These are phyloP conservation scores for Nyctalus aviator DNA, from an alignment of 2,797 vertebrate species.

Conservation along the genomic window DNA sequence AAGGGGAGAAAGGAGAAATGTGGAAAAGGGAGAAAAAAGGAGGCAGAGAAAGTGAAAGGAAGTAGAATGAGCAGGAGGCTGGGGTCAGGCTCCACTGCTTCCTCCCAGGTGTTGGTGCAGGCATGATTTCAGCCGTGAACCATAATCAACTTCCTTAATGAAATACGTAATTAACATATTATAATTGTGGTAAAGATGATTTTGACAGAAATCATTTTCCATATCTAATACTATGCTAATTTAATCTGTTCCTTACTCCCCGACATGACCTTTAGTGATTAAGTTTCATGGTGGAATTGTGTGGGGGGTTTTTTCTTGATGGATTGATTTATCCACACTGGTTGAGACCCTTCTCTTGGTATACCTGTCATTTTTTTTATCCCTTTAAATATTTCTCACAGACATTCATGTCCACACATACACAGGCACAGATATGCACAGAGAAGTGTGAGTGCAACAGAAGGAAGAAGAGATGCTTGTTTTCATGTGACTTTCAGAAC, in stretches of 20 bases:
- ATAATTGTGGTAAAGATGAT: constrained; percentile 99
- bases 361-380: constrained; percentile 87
- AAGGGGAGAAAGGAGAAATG: rapidly evolving
- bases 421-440: rapidly evolving
- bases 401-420: background rate
- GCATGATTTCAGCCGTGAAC: constrained; percentile 97
- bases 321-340: constrained; percentile 93
- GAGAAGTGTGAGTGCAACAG: constrained; percentile 77
- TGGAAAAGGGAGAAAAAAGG: background rate
- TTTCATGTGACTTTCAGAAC: constrained; percentile 62
- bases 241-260: constrained; percentile 99
- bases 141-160: constrained; percentile 99
- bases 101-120: constrained; percentile 96
- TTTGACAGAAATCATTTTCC: constrained; percentile 99
- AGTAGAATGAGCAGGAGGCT: constrained; percentile 72
- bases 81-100: constrained; percentile 92
- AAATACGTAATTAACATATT: constrained; percentile 99
- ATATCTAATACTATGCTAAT: constrained; percentile 99
- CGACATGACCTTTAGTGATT: constrained; percentile 99
- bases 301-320: constrained; percentile 84
- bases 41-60: constrained; percentile 51
- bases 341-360: constrained; percentile 86
- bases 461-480: constrained; percentile 53
- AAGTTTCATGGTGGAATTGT: constrained; percentile 96
- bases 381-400: constrained; percentile 26